These are phyloP conservation scores for Acyrthosiphon pisum DNA, from an alignment of 1,140 invertebrate genomes.

Conservation along the genomic window DNA sequence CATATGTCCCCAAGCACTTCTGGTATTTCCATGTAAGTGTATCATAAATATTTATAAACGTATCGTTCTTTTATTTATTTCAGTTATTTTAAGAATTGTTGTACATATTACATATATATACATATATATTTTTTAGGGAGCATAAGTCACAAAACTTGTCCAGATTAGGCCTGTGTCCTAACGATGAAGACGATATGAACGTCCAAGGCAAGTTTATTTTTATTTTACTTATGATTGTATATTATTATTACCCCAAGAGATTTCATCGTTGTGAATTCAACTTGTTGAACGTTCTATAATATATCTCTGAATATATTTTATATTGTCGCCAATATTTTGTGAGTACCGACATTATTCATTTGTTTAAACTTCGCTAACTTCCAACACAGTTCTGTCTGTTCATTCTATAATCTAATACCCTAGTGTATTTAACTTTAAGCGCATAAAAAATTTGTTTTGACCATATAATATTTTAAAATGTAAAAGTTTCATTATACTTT, in stretches of 20 bases:
- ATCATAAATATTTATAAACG: background rate
- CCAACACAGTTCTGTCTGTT: background rate
- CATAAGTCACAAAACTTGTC: slow-evolving; percentile 42
- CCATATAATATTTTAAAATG: background rate
- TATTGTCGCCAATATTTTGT: background rate
- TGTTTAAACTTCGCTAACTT: background rate
- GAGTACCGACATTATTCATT: background rate
- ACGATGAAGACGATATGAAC: slow-evolving; percentile 44
- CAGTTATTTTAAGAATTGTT: background rate
- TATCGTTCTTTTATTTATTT: background rate
- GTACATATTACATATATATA: background rate
- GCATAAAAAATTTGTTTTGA: background rate
- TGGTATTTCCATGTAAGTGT: slow-evolving; percentile 45
- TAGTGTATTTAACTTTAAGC: background rate
- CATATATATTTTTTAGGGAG: slow-evolving; percentile 2
- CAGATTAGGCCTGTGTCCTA: slow-evolving; percentile 39
- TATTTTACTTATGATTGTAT: background rate
- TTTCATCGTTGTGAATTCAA: background rate
- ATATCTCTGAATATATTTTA: background rate
- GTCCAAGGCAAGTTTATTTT: slow-evolving; percentile 37
- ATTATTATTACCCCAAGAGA: background rate
- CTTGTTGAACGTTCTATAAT: background rate
- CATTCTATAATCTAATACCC: background rate
- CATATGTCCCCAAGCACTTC: slow-evolving; percentile 51
- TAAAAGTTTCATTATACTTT: slow-evolving; percentile 21